Evolutionary conservation across 1,140 invertebrate species (phyloP), one percentile per base, ranked within the genome.

Genomic region (Dendroctonus valens): DNA sequence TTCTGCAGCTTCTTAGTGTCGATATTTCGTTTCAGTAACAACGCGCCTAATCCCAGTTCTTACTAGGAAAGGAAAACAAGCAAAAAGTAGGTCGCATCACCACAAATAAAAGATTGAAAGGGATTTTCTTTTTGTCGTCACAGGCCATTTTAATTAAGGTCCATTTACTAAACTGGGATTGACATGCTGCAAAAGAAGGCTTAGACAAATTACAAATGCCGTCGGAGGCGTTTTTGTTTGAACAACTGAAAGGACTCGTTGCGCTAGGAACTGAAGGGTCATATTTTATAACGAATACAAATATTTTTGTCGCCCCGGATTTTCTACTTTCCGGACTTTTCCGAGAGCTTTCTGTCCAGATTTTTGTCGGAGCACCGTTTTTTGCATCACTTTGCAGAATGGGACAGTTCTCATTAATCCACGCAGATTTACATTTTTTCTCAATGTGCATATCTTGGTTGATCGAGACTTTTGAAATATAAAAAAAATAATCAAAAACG

Each of bases 101-200:
- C 60, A 49, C 60, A 63, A 63, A 63, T 63, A 63, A 63, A 63
- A 63, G 50, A 63, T 63, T 55, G 60, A 46, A 54, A 55, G 51
- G 60, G 60, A 63, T 63, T 63, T 63, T 54, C 60, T 62, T 63
- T 63, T 63, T 63, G 60, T 63, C 60, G 50, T 55, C 60, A 38
- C 50, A 40, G 41, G 60, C 51, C 41, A 63, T 63, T 63, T 63
- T 63, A 63, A 63, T 63, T 63, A 63, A 50, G 60, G 60, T 63
- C 60, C 48, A 63, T 63, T 63, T 63, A 63, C 60, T 63, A 63
- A 63, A 63, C 60, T 63, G 60, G 60, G 50, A 63, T 63, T 63
- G 60, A 63, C 60, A 63, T 63, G 51, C 40, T 52, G 60, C 41
- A 41, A 52, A 63, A 54, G 40, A 52, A 63, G 40, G 58, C 58